Evolutionary conservation across 23 tunicate genomes (phyloP).

Genomic region (Halocynthia aurantium): DNA sequence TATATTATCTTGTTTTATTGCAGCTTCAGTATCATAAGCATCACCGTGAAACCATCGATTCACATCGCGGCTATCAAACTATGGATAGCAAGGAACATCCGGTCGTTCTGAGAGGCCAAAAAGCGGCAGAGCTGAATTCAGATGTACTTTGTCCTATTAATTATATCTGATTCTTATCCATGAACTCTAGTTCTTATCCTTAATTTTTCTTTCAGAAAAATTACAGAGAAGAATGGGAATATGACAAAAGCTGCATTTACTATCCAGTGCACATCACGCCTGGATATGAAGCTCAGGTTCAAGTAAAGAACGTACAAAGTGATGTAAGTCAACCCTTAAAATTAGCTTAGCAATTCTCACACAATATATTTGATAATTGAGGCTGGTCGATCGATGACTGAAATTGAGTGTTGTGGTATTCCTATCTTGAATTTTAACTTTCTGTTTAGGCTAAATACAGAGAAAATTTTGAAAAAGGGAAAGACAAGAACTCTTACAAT

Average conservation of each 20-base stretch:
- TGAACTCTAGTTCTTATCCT: background rate
- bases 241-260: conserved; percentile 61
- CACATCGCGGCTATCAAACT: conserved; percentile 86
- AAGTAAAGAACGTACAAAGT: conserved; percentile 14
- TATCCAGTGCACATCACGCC: conserved; percentile 41
- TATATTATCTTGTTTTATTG: background rate
- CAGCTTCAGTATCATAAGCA: conserved; percentile 78
- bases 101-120: conserved; percentile 67
- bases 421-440: background rate
- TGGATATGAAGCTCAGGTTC: conserved; percentile 30
- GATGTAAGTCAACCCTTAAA: background rate
- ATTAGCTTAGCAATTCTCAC: too few relatives aligned
- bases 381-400: too few relatives aligned
- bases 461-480: conserved; percentile 32
- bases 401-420: too few relatives aligned
- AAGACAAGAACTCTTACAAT: conserved; percentile 53
- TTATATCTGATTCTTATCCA: too few relatives aligned
- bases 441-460: conserved; percentile 42
- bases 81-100: conserved; percentile 90
- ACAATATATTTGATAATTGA: too few relatives aligned
- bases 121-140: conserved; percentile 52
- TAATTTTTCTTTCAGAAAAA: conserved; percentile 21
- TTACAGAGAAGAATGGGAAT: conserved; percentile 79
- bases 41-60: conserved; percentile 50
- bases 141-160: conserved; percentile 18